These are phyloP conservation scores for Periplaneta americana DNA, from an alignment of 1,140 invertebrate species.

Conservation along the genomic window DNA sequence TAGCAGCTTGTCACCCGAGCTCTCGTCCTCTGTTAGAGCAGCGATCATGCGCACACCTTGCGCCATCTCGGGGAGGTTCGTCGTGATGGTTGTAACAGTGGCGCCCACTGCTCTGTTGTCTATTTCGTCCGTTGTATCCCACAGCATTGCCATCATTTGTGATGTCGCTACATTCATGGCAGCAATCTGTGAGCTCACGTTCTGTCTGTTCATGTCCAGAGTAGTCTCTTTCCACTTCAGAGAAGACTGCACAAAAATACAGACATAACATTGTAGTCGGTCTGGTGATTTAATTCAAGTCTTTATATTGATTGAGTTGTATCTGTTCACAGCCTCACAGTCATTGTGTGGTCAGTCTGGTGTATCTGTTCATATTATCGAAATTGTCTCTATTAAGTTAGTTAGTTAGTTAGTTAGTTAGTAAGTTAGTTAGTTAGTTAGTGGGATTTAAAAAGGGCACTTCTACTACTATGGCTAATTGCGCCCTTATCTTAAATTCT, in stretches of 20 bases:
- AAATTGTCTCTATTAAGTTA: no score
- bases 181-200: constrained; percentile 92
- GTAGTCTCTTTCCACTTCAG: constrained; percentile 91
- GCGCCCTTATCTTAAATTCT: no score
- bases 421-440: no score
- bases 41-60: constrained; percentile 93
- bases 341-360: no score
- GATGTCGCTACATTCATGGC: constrained; percentile 99
- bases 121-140: constrained; percentile 69
- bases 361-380: no score
- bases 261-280: constrained; percentile 9
- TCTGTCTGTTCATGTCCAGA: constrained; percentile 93
- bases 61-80: constrained; percentile 93
- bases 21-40: constrained; percentile 83
- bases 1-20: constrained; percentile 78
- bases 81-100: constrained; percentile 95
- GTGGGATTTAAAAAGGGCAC: no score
- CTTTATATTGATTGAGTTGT: no score
- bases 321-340: no score
- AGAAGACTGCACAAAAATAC: constrained; percentile 50
- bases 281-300: no score
- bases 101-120: constrained; percentile 95
- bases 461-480: no score
- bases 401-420: no score
- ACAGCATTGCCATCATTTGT: constrained; percentile 93